phyloP scores from a whole-genome alignment of 2,113 vertebrate species.

The Heterocephalus glaber region DNA sequence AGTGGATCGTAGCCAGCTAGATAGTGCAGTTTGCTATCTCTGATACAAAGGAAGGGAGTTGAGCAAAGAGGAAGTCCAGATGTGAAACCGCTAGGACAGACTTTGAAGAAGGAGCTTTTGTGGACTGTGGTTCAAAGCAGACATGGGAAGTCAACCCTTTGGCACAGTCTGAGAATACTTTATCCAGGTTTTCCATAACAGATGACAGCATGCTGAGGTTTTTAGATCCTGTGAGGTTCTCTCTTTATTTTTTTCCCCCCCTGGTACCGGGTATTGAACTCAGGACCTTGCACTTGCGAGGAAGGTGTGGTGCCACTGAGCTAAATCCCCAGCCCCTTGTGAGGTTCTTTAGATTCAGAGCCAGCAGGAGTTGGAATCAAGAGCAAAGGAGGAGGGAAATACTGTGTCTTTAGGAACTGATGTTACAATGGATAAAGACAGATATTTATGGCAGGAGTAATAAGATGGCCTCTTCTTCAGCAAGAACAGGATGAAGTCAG shows the following conservation, averaged over 20 bases:
- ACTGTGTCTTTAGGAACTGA: background rate
- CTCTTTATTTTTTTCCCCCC: too few species aligned
- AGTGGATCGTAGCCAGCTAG: background rate
- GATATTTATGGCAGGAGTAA: background rate
- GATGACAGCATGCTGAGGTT: background rate
- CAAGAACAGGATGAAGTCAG: background rate
- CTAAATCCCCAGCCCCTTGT: background rate
- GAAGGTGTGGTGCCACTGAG: too few species aligned
- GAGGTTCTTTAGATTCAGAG: background rate
- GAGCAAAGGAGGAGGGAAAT: slow-evolving; percentile 7
- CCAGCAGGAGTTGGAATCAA: background rate
- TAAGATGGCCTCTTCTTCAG: background rate
- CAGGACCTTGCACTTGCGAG: too few species aligned
- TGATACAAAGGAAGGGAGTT: background rate
- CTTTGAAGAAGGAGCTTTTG: background rate
- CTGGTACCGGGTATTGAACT: too few species aligned
- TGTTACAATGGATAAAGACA: background rate
- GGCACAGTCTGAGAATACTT: background rate
- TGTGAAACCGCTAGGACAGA: background rate
- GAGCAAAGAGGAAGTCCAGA: background rate
- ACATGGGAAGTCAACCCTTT: background rate
- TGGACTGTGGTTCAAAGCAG: background rate
- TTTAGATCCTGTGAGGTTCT: background rate
- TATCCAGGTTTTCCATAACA: background rate
- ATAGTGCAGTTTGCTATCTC: background rate